Evolutionary conservation across 2,888 invertebrate genomes (phyloP), one percentile per base, ranked within the genome.

Genomic region (Cenopis cana): DNA sequence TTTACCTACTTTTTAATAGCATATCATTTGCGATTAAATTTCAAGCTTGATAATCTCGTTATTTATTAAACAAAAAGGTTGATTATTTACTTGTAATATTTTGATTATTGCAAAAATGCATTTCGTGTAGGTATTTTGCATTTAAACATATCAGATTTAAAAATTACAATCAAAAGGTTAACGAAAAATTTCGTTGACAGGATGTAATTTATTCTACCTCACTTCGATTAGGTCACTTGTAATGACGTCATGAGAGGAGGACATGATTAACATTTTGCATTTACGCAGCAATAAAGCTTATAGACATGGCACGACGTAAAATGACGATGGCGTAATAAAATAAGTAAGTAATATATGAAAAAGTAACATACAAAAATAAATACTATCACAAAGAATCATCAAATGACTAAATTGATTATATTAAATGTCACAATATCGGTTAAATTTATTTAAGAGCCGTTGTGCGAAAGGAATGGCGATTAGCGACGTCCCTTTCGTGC

Each of bases 241-340:
- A 12, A 46, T 38, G 64, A 46, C 41, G 41, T n/a, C n/a, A 46
- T 52, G 41, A 57, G 24, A 29, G 17, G 29, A 29, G 17, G 29
- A 17, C 46, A 61, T 50, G n/a, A n/a, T n/a, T n/a, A n/a, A 29
- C 10, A 65, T 38, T 52, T 55, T 17, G 12, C 11, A 54, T 24
- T 41, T 20, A 20, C 49, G 18, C 46, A 41, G 33, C 52, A 57
- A 67, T 69, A 74, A 77, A 77, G 78, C 76, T 76, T 76, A 74
- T 74, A 73, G 75, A 73, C 75, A 81, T 81, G 81, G 81, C 81
- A 81, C 81, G 68, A 76, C 60, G 60, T 70, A 64, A 76, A 41
- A 41, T 41, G 14, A 73, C 73, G 73, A 72, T 55, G 71, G 69
- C 73, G 74, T 73, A 74, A 75, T 76, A 62, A 65, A 72, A 71